phyloP scores from a whole-genome alignment of 2,888 invertebrate species.

The Cephus pygmeus region DNA sequence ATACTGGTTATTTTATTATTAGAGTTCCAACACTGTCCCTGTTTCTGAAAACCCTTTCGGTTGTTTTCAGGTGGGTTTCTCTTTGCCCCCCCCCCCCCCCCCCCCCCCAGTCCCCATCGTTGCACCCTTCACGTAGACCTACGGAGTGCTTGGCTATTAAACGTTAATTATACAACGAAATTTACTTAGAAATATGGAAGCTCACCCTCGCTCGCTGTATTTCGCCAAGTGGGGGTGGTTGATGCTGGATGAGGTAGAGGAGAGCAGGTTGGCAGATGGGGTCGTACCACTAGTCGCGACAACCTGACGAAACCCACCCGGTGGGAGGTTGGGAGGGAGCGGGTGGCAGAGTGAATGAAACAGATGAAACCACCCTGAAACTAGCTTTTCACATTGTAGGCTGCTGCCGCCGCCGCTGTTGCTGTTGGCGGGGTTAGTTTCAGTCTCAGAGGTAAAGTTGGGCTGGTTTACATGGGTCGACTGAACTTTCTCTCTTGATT shows the following conservation, averaged over 20 bases:
- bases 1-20: too few species aligned
- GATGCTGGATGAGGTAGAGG: too few species aligned
- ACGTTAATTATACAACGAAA: conserved; percentile 54
- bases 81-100: too few species aligned
- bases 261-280: background rate
- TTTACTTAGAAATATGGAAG: conserved; percentile 52
- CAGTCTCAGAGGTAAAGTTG: background rate
- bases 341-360: conserved; percentile 1
- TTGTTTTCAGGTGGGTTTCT: too few species aligned
- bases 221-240: too few species aligned
- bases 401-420: background rate
- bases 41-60: too few species aligned
- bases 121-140: background rate
- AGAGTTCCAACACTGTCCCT: too few species aligned
- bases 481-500: conserved; percentile 8
- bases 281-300: background rate
- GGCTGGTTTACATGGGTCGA: background rate
- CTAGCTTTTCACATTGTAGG: conserved; percentile 29
- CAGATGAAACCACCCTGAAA: conserved; percentile 13
- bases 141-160: conserved; percentile 30
- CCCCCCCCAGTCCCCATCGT: too few species aligned
- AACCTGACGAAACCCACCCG: conserved; percentile 23
- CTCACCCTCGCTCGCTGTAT: background rate
- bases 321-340: conserved; percentile 12
- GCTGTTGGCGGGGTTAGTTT: too few species aligned